A percentile compares a stretch with the other conserved stretches of the same genome.
phyloP scores from a whole-genome alignment of 2,797 vertebrate genomes.

The Anniella stebbinsi region DNA sequence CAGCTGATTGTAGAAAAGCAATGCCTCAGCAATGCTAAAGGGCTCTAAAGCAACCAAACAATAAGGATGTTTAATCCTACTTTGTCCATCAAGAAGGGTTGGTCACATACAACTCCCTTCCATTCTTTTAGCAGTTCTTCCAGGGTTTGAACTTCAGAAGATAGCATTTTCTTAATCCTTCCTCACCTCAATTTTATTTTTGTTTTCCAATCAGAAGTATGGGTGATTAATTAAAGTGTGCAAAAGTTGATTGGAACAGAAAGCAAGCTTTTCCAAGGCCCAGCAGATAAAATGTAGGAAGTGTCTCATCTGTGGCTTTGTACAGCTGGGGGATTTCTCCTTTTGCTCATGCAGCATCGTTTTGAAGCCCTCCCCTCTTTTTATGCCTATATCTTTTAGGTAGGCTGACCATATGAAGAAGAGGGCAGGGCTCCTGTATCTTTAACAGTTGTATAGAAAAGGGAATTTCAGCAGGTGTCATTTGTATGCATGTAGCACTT shows the following conservation, averaged over 20 bases:
- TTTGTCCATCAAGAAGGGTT: background rate
- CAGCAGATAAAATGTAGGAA: background rate
- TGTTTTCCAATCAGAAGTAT: background rate
- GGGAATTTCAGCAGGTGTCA: no score
- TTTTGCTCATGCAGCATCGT: background rate
- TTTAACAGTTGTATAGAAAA: no score
- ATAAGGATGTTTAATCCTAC: background rate
- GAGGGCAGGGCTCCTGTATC: no score
- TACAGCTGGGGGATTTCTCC: accelerated
- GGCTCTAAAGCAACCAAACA: background rate
- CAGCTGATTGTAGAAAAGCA: background rate
- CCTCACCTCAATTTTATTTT: background rate
- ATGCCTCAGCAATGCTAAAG: background rate
- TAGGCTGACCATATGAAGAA: no score
- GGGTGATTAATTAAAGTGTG: background rate
- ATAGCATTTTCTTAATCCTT: background rate
- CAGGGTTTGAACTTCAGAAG: background rate
- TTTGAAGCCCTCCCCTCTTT: background rate
- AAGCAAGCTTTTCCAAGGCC: background rate
- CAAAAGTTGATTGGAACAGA: background rate
- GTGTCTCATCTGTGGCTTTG: background rate
- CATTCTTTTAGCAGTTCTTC: background rate
- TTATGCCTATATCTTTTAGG: background rate
- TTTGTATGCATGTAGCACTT: no score
- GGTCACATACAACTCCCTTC: no score